These are phyloP conservation scores for Caenorhabditis briggsae DNA, from an alignment of 1,140 invertebrate species.

Conservation along the genomic window DNA sequence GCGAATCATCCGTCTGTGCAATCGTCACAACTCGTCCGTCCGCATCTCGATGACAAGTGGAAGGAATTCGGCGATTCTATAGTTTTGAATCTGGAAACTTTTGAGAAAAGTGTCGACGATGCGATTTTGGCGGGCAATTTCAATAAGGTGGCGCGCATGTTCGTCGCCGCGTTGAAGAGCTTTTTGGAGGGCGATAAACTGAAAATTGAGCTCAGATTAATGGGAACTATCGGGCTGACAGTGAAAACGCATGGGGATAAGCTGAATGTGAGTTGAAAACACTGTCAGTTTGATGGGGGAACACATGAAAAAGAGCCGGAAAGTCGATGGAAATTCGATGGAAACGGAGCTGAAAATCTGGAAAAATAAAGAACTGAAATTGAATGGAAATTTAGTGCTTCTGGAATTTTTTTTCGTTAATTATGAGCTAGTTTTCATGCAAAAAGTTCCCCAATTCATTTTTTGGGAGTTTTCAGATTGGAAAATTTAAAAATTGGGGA, in stretches of 20 bases:
- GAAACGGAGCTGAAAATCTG: too few species aligned
- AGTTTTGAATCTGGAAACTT: conserved; percentile 18
- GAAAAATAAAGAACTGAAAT: too few species aligned
- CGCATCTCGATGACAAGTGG: conserved; percentile 30
- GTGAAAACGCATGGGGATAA: conserved; percentile 9
- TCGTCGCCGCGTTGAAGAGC: conserved; percentile 41
- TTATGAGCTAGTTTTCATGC: too few species aligned
- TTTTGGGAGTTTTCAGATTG: too few species aligned
- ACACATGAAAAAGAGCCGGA: too few species aligned
- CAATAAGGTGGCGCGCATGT: neutral
- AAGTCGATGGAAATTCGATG: too few species aligned
- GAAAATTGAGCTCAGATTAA: conserved; percentile 21
- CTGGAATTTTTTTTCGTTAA: too few species aligned
- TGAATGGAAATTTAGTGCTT: too few species aligned
- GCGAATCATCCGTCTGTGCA: conserved; percentile 28
- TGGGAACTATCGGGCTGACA: neutral
- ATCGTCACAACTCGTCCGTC: conserved; percentile 12
- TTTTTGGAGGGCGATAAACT: conserved; percentile 4
- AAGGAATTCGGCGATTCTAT: conserved; percentile 25
- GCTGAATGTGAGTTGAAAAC: conserved; percentile 5
- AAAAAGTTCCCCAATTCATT: too few species aligned
- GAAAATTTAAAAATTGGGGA: too few species aligned
- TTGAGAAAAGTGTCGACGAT: neutral
- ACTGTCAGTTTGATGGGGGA: neutral
- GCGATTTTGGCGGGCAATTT: conserved; percentile 2